Evolutionary conservation across 2,113 vertebrate species (phyloP).

Genomic region (Donacobius atricapilla): DNA sequence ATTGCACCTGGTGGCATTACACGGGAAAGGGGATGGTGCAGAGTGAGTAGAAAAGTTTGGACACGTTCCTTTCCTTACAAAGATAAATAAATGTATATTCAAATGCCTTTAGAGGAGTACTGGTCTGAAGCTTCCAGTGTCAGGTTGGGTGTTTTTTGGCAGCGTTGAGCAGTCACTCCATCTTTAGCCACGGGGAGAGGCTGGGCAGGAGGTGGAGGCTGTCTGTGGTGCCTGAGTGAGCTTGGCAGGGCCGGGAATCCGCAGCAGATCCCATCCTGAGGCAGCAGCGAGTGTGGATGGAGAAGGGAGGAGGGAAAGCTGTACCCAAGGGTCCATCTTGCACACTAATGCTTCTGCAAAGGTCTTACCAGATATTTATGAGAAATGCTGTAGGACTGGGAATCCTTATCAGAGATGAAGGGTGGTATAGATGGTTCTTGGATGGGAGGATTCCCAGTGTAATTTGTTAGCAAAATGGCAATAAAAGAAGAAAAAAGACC

Average conservation of each 20-base stretch:
- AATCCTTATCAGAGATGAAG: neutral
- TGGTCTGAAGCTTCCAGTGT: neutral
- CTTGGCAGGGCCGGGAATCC: neutral
- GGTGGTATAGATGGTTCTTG: neutral
- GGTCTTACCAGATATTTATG: neutral
- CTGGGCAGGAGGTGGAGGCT: neutral
- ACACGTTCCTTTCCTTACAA: neutral
- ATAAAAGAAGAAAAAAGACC: neutral
- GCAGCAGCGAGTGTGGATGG: accelerated
- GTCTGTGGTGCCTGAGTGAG: neutral
- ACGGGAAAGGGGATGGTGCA: neutral
- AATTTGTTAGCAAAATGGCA: neutral
- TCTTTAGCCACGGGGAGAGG: neutral
- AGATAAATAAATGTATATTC: neutral
- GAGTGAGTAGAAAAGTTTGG: neutral
- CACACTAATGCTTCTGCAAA: neutral
- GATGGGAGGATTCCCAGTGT: neutral
- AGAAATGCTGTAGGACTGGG: neutral
- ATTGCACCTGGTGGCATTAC: neutral
- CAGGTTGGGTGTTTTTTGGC: neutral
- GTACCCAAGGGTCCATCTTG: neutral
- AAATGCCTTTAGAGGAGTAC: neutral
- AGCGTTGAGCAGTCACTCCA: neutral
- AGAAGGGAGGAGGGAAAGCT: neutral
- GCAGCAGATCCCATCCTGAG: neutral